Conservation (phyloP, 2,888 invertebrate species). For the Adineta ricciae region DNA sequence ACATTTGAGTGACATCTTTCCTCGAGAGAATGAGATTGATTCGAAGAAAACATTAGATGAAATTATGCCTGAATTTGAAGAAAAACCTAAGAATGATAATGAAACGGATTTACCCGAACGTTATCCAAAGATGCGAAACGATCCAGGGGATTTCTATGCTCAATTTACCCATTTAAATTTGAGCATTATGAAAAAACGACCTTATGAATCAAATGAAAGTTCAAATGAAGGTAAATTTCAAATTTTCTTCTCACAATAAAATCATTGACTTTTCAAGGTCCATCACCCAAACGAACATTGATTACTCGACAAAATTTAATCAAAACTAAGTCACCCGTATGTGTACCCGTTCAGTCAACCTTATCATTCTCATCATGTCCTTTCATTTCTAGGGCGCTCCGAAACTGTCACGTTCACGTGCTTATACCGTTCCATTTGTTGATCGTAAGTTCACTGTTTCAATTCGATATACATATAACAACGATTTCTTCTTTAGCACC, state of each 20-base stretch:
- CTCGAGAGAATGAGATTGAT: background rate
- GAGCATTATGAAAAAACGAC: constrained; percentile 23
- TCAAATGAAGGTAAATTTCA: background rate
- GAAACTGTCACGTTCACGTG: background rate
- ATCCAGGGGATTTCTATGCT: background rate
- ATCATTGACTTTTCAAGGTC: background rate
- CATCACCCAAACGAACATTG: constrained; percentile 19
- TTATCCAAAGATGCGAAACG: background rate
- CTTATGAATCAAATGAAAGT: constrained; percentile 7
- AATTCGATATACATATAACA: background rate
- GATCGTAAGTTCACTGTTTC: background rate
- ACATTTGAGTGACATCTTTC: background rate
- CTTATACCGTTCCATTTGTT: background rate
- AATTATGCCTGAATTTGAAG: background rate
- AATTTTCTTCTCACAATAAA: background rate
- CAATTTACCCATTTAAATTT: background rate
- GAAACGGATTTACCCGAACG: background rate
- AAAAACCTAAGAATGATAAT: background rate
- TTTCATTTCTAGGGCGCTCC: background rate
- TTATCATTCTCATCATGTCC: background rate
- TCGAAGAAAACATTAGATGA: background rate
- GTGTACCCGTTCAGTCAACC: too few relatives aligned
- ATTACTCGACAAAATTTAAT: constrained; percentile 21
- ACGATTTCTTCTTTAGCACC: background rate
- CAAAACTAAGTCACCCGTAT: constrained; percentile 15